Evolutionary conservation across 2,888 invertebrate genomes (phyloP), one percentile per base, ranked within the genome.

Genomic region (Caenorhabditis angaria): DNA sequence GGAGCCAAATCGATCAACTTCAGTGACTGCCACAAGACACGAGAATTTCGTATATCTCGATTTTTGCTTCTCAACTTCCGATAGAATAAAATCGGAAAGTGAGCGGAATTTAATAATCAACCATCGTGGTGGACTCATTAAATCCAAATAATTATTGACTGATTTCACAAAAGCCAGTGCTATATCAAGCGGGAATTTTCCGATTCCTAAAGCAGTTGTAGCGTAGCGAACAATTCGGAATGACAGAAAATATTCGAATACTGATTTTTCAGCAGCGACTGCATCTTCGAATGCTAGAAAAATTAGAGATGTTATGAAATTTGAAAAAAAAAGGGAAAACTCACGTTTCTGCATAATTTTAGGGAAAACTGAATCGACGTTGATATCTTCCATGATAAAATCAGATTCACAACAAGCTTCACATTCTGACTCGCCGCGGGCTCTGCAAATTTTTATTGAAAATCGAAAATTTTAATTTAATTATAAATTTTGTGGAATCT

Each of bases 341-440:
- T 53, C 32, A 80, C 81, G 78, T 64, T 70, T 72, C 25, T 55
- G 68, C 55, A 81, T 73, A n/a, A 74, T 65, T 10, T 60, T 65
- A 22, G 79, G 82, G 62, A 79, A 76, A 28, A 80, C 57, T 12
- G 59, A 35, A 32, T 66, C 60, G 24, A 74, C 61, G 32, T 77
- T 60, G 76, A 60, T 59, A 2, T 68, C 73, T 14, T 67, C 69
- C 4, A 76, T 29, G 24, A 66, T 61, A 41, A 80, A 71, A n/a
- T 83, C 82, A 57, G 80, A 77, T 56, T 82, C 83, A 56, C 79
- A 72, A 56, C 85, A 86, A 32, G 80, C 76, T 47, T 83, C 86
- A 62, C 85, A 85, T 59, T 86, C 86, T 2, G 86, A 86, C 24
- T 84, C 84, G n/a, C 74, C 67, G 5, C 77, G 71, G 2, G 65